These are phyloP conservation scores for Diacarnus erythraeanus DNA, from an alignment of 37 sponge, comb jelly and placozoan species.

Conservation along the genomic window DNA sequence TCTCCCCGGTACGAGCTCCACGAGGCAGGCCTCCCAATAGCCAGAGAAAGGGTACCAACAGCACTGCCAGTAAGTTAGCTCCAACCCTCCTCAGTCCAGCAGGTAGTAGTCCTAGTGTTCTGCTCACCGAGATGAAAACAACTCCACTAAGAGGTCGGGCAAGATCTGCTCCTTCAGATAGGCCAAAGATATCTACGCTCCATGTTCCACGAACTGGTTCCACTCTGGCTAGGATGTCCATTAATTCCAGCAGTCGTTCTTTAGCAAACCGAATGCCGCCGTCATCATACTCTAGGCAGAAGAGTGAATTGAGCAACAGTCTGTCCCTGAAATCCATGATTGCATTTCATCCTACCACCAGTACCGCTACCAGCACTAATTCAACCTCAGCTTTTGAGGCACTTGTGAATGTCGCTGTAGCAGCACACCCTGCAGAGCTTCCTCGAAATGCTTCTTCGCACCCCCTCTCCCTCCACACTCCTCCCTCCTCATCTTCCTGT, in stretches of 20 bases:
- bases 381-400: slow-evolving; percentile 57
- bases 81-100: slow-evolving; percentile 77
- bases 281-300: slow-evolving; percentile 14
- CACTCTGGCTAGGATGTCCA: slow-evolving; percentile 28
- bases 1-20: slow-evolving; percentile 73
- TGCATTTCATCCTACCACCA: slow-evolving; percentile 13
- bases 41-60: slow-evolving; percentile 40
- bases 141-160: slow-evolving; percentile 38
- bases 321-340: slow-evolving; percentile 46
- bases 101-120: slow-evolving; percentile 57
- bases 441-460: slow-evolving; percentile 14
- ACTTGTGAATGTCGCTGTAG: slow-evolving; percentile 72
- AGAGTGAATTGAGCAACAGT: neutral
- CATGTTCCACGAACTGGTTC: slow-evolving; percentile 29
- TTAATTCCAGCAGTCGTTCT: slow-evolving; percentile 7
- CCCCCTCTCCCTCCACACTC: neutral
- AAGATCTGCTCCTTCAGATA: slow-evolving; percentile 49
- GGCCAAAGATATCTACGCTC: slow-evolving; percentile 32
- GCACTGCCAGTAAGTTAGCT: slow-evolving; percentile 37
- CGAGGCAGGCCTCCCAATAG: slow-evolving; percentile 82
- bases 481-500: neutral
- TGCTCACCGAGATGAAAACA: slow-evolving; percentile 54
- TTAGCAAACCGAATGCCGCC: neutral
- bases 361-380: neutral
- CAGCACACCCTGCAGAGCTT: slow-evolving; percentile 66